Evolutionary conservation across 2,113 vertebrate genomes (phyloP).

Genomic region (Octodon degus): DNA sequence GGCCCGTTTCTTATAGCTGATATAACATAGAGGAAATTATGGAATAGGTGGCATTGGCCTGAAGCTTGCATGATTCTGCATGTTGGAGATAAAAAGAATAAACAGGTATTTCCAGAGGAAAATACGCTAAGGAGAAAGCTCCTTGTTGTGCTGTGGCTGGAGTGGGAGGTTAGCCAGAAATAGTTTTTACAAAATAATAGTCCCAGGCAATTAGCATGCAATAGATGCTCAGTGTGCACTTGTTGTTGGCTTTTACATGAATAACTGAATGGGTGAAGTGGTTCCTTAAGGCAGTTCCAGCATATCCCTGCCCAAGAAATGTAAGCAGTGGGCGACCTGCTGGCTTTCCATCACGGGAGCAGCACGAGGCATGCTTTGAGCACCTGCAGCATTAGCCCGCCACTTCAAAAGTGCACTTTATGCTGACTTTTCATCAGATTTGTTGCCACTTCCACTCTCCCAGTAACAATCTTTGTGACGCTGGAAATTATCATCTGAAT

Average conservation of each 20-base stretch:
- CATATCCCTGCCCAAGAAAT: not conserved
- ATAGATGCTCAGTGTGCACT: not conserved
- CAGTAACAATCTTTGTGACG: not conserved
- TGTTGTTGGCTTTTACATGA: not conserved
- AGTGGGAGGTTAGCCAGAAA: not conserved
- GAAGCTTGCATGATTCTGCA: not conserved
- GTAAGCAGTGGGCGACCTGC: not conserved
- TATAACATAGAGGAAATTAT: not conserved
- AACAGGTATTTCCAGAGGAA: not conserved
- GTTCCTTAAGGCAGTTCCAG: not conserved
- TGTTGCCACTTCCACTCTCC: slow-evolving; percentile 2
- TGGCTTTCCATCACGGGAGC: not conserved
- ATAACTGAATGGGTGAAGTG: not conserved
- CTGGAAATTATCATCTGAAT: not conserved
- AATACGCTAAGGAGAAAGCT: not conserved
- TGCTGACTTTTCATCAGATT: not conserved
- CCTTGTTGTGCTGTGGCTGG: not conserved
- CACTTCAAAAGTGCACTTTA: not conserved
- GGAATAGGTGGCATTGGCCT: not conserved
- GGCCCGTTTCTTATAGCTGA: not conserved
- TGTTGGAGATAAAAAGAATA: not conserved
- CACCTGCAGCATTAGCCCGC: not conserved
- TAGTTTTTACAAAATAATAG: not conserved
- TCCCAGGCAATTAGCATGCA: not conserved
- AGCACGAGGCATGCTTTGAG: not conserved